Conservation (phyloP, 1,140 invertebrate genomes). For the Drosophila bifasciata region DNA sequence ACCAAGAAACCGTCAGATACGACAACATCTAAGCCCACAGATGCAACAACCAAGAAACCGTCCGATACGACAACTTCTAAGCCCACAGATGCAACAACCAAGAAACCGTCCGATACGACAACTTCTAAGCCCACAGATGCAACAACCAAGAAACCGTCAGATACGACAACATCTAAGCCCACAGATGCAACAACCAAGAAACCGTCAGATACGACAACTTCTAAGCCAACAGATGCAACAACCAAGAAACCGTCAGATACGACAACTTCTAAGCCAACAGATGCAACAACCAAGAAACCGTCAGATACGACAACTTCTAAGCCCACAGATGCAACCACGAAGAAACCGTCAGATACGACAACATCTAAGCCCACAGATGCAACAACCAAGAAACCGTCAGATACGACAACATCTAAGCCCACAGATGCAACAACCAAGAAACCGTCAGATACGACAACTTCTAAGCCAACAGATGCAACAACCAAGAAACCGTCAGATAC, state of each 20-base stretch:
- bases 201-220: neutral
- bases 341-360: constrained; percentile 1
- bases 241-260: constrained; percentile 1
- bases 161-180: neutral
- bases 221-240: constrained; percentile 1
- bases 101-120: neutral
- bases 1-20: neutral
- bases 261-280: neutral
- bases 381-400: neutral
- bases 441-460: neutral
- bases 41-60: neutral
- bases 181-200: neutral
- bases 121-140: neutral
- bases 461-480: neutral
- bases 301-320: neutral
- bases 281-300: constrained; percentile 3
- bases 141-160: neutral
- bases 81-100: neutral
- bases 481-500: neutral
- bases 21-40: neutral
- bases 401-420: neutral
- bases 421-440: constrained; percentile 3
- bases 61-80: neutral
- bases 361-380: neutral
- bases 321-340: neutral